Conservation (phyloP, 2,888 invertebrate species). For the Steinernema scapterisci region DNA sequence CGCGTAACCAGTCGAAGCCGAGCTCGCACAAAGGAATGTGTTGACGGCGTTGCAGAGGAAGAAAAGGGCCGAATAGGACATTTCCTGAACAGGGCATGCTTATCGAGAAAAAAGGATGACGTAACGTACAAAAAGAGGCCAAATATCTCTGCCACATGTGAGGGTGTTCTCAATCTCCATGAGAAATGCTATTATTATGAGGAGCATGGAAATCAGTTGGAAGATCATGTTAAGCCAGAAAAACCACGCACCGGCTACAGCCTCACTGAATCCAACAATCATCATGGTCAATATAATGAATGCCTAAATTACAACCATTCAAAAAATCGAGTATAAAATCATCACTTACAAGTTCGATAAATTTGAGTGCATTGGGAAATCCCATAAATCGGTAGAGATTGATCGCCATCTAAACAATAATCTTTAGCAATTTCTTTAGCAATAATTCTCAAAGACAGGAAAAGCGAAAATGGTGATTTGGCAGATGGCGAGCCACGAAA, state of each 20-base stretch:
- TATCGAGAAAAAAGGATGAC: not conserved
- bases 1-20: not conserved
- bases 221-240: not conserved
- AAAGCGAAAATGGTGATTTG: too few relatives aligned
- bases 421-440: too few relatives aligned
- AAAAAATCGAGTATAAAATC: not conserved
- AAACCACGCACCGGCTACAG: not conserved
- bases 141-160: not conserved
- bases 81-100: not conserved
- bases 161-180: slow-evolving; percentile 21
- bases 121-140: slow-evolving; percentile 12
- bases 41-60: not conserved
- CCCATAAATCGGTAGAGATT: slow-evolving; percentile 13
- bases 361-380: slow-evolving; percentile 6
- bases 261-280: not conserved
- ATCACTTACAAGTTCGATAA: slow-evolving; percentile 1
- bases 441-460: too few relatives aligned
- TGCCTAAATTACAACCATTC: not conserved
- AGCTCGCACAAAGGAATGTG: slow-evolving; percentile 1
- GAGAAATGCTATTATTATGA: not conserved
- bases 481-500: not conserved
- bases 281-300: not conserved
- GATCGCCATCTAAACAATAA: not conserved
- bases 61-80: slow-evolving; percentile 10
- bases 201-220: not conserved